Evolutionary conservation across 2,888 invertebrate species (phyloP).

Genomic region (Dryocosmus kuriphilus): DNA sequence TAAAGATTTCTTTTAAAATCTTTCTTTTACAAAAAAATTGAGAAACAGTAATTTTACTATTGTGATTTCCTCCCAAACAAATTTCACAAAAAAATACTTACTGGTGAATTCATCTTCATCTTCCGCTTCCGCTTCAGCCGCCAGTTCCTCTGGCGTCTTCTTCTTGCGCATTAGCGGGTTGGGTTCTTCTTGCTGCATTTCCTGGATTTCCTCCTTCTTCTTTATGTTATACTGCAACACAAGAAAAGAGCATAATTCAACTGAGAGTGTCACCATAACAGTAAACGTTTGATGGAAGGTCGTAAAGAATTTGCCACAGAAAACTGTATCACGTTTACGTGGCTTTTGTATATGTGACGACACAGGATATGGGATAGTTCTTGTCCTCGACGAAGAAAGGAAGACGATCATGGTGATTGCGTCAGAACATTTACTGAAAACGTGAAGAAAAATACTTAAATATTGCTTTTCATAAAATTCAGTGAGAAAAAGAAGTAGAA

Average conservation of each 20-base stretch:
- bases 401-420: conserved; percentile 5
- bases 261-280: conserved; percentile 39
- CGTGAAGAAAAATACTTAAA: not conserved
- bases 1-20: too few relatives aligned
- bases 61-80: not conserved
- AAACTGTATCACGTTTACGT: conserved; percentile 11
- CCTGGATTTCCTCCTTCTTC: conserved; percentile 96
- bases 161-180: conserved; percentile 98
- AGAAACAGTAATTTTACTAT: not conserved
- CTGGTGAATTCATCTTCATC: conserved; percentile 98
- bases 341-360: not conserved
- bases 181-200: conserved; percentile 90
- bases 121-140: conserved; percentile 96
- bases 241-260: conserved; percentile 41
- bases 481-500: not conserved
- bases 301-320: conserved; percentile 32
- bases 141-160: conserved; percentile 98
- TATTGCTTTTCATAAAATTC: not conserved
- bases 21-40: too few relatives aligned
- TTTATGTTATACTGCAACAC: conserved; percentile 96
- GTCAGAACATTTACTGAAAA: not conserved
- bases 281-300: conserved; percentile 40
- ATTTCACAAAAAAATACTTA: conserved; percentile 79
- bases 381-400: not conserved
- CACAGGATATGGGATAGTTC: not conserved